These are phyloP conservation scores for Phycodurus eques DNA, from an alignment of 2,113 vertebrate species.

Conservation along the genomic window DNA sequence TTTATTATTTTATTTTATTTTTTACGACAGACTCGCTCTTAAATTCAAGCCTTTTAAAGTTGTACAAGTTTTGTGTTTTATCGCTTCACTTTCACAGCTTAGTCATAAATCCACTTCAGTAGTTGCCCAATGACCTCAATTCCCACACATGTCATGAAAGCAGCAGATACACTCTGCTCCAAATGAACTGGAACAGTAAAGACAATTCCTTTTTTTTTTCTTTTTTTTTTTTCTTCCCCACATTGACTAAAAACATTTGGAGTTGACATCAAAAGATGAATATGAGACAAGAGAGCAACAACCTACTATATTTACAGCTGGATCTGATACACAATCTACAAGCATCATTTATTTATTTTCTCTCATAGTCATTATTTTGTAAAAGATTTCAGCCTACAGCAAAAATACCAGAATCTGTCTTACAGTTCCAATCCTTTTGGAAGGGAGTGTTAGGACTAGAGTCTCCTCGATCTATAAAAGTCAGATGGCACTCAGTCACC, in stretches of 20 bases:
- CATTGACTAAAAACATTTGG: not conserved
- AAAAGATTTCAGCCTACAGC: not conserved
- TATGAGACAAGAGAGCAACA: not conserved
- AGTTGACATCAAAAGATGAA: not conserved
- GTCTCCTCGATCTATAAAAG: not conserved
- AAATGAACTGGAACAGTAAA: not conserved
- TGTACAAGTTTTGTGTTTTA: constrained; percentile 21
- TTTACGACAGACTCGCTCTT: constrained; percentile 25
- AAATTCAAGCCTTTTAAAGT: constrained; percentile 33
- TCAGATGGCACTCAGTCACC: constrained; percentile 5
- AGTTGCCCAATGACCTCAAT: constrained; percentile 32
- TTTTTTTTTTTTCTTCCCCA: too few relatives aligned
- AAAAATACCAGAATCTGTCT: not conserved
- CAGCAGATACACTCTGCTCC: constrained; percentile 18
- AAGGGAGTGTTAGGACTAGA: not conserved
- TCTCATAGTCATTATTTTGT: not conserved
- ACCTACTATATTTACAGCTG: not conserved
- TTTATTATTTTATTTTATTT: constrained; percentile 7
- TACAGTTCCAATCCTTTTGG: not conserved
- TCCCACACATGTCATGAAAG: constrained; percentile 21
- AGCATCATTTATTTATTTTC: not conserved
- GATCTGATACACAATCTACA: not conserved
- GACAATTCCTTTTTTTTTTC: not conserved
- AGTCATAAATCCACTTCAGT: constrained; percentile 21
- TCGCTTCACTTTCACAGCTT: constrained; percentile 22